A percentile compares a stretch with the other conserved stretches of the same genome.
Conservation (phyloP, 2,888 invertebrate genomes). For the Apamea crenata region DNA sequence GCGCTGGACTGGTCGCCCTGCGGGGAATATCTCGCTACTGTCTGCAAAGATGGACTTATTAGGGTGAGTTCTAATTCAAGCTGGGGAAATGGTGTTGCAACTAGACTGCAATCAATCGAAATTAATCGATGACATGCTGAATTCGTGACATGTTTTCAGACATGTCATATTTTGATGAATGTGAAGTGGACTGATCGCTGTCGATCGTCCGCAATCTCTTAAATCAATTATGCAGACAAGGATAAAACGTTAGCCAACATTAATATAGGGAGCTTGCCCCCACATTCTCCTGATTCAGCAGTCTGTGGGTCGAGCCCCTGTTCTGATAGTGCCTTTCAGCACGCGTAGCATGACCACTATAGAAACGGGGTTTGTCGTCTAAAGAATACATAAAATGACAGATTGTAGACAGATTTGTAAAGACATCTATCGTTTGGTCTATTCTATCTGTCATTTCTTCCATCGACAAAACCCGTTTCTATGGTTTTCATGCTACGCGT, state of each 20-base stretch:
- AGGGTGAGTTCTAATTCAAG: slow-evolving; percentile 82
- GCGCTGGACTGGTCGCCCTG: slow-evolving; percentile 98
- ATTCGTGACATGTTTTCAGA: not conserved
- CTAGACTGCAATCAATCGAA: not conserved
- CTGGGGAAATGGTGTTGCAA: not conserved
- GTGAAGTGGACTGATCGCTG: not conserved
- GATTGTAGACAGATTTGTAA: not conserved
- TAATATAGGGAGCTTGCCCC: not conserved
- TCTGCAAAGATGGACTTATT: slow-evolving; percentile 96
- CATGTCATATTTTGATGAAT: not conserved
- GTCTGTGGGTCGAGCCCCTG: not conserved
- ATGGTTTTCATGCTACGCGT: not conserved
- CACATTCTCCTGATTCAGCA: not conserved
- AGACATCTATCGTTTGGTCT: not conserved
- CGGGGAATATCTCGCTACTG: slow-evolving; percentile 95
- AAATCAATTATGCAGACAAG: not conserved
- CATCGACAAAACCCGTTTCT: not conserved
- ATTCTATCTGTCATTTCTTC: not conserved
- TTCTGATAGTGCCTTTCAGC: not conserved
- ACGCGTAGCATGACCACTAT: not conserved
- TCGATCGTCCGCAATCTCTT: not conserved
- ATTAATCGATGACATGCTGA: not conserved
- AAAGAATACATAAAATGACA: not conserved
- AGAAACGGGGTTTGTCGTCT: not conserved
- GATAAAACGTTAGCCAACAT: not conserved